phyloP scores from a whole-genome alignment of 2,113 vertebrate genomes.

The Calonectris borealis region DNA sequence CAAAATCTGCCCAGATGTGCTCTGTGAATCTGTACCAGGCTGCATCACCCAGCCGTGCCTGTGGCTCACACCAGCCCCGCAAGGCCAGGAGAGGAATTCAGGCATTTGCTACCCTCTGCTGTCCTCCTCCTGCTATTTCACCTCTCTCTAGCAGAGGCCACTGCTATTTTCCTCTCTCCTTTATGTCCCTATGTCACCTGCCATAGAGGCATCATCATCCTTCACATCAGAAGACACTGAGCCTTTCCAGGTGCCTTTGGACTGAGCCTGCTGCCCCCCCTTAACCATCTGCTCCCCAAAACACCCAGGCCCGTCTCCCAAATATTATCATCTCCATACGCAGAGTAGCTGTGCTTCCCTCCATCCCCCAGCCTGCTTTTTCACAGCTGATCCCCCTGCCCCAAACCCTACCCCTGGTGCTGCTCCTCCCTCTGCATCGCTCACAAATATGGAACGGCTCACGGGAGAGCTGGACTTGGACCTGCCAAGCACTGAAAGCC shows the following conservation, averaged over 20 bases:
- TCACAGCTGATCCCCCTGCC: neutral
- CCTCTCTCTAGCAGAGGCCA: neutral
- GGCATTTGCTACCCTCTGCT: slow-evolving; percentile 61
- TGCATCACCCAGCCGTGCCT: neutral
- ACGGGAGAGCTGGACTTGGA: neutral
- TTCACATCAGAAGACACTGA: neutral
- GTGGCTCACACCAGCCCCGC: neutral
- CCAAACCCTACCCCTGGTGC: neutral
- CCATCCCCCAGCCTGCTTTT: neutral
- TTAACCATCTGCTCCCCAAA: neutral
- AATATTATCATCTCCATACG: too few relatives aligned
- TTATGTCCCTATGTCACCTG: neutral
- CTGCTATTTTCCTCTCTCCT: neutral
- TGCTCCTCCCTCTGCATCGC: neutral
- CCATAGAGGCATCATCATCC: neutral
- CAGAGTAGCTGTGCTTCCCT: neutral
- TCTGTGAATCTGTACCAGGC: neutral
- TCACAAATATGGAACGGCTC: neutral
- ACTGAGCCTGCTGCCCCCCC: neutral
- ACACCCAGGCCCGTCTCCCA: neutral
- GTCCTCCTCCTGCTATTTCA: slow-evolving; percentile 15
- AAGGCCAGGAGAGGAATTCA: neutral
- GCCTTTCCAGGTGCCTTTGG: neutral
- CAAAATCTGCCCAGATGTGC: neutral
- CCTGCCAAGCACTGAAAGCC: neutral